Evolutionary conservation across 2,888 invertebrate species (phyloP).

Genomic region (Doris montereyensis): DNA sequence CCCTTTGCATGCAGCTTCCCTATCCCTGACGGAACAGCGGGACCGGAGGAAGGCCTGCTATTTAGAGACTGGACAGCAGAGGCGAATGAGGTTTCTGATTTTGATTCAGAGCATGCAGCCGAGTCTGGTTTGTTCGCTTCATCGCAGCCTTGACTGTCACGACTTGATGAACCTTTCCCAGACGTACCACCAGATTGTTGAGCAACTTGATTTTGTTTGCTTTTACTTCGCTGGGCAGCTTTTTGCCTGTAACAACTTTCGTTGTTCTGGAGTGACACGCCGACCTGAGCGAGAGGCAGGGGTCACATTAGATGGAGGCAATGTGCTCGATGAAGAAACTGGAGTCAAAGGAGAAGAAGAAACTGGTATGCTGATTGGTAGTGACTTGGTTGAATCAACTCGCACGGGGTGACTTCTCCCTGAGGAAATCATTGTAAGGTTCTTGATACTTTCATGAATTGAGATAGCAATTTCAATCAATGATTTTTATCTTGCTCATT

Average conservation of each 20-base stretch:
- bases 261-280: constrained; percentile 46
- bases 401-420: constrained; percentile 62
- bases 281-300: constrained; percentile 13
- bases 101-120: too few relatives aligned
- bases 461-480: too few relatives aligned
- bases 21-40: constrained; percentile 43
- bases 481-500: too few relatives aligned
- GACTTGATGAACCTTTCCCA: too few relatives aligned
- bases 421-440: too few relatives aligned
- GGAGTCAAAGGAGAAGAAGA: constrained; percentile 20
- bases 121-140: too few relatives aligned
- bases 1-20: constrained; percentile 58
- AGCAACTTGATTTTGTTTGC: constrained; percentile 40
- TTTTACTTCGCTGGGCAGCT: constrained; percentile 44
- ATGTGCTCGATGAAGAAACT: background rate
- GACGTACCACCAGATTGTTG: too few relatives aligned
- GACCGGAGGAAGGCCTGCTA: constrained; percentile 38
- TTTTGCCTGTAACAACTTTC: constrained; percentile 42
- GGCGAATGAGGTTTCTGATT: constrained; percentile 65
- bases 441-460: background rate
- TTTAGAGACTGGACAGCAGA: constrained; percentile 66
- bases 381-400: constrained; percentile 32
- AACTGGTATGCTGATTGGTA: background rate
- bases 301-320: background rate
- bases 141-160: too few relatives aligned